Evolutionary conservation across 2,113 vertebrate genomes (phyloP).

Genomic region (Grammomys dolichurus): DNA sequence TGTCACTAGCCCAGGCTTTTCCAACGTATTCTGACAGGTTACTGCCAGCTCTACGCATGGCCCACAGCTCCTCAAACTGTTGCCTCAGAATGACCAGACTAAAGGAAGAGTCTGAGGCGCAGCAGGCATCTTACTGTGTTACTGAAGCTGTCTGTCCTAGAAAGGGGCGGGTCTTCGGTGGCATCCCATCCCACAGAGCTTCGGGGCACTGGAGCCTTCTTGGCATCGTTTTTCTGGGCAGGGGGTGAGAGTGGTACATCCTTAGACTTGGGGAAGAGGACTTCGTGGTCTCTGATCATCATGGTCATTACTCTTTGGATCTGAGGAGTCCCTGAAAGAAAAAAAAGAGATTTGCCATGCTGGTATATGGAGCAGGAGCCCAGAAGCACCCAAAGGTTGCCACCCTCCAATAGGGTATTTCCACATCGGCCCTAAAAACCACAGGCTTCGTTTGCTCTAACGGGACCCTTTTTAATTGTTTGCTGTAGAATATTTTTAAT

Average conservation of each 20-base stretch:
- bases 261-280: constrained; percentile 93
- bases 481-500: not conserved
- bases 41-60: not conserved
- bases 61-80: not conserved
- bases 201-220: constrained; percentile 88
- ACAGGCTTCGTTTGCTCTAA: not conserved
- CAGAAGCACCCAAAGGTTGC: not conserved
- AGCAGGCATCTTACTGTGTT: constrained; percentile 73
- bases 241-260: constrained; percentile 87
- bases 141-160: constrained; percentile 57
- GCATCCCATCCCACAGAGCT: constrained; percentile 97
- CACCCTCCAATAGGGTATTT: not conserved
- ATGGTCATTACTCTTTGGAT: constrained; percentile 98
- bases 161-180: constrained; percentile 84
- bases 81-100: not conserved
- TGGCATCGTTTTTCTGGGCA: constrained; percentile 84
- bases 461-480: not conserved
- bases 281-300: constrained; percentile 94
- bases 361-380: not conserved
- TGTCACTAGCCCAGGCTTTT: not conserved
- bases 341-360: not conserved
- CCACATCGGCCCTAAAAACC: constrained; percentile 6
- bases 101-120: not conserved
- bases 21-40: not conserved
- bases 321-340: constrained; percentile 92